Base-by-base conservation (phyloP, 1,140 invertebrate genomes). In the Macrobrachium nipponense region DNA sequence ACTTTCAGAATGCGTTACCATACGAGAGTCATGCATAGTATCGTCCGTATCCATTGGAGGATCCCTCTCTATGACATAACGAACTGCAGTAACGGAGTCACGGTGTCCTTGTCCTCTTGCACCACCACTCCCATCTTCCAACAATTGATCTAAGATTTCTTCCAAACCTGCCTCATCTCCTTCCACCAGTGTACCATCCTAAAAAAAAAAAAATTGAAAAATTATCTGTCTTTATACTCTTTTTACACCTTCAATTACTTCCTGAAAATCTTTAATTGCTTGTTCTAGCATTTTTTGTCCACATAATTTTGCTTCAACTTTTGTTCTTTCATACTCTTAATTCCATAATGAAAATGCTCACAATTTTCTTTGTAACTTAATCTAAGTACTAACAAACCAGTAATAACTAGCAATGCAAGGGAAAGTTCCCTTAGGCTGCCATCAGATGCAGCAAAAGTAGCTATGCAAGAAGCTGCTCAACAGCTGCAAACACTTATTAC, bases 121-220 rank as follows among this genome's bases (percentile, higher is more conserved):
- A 14, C 85, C 80, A 60, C 77, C 68, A 20, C 75, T 85, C 8
- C 86, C 75, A 68, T 93, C 92, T 87, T 95, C 94, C 3, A 95
- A 90, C 68, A 95, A 90, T 62, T 94, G 94, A 90, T 95, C 94
- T 92, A 95, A 93, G 12, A 95, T 94, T 89, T 95, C 94, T 73
- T 95, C 94, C 14, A 95, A 90, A 3, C 92, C 93, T 44, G 89
- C 90, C 84, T 90, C 90, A 81, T 90, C 90, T n/a, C 89, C 89
- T 76, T 90, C 90, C 11, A 75, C 87, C 23, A 88, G 61, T 43
- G 87, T 80, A 5, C 82, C 82, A 76, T 88, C 87, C 87, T 88
- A 62, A 17, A 36, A 62, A 64, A 18, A 58, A 72, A 60, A 6
- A 27, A 51, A 43, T 18, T 12, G 8, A 10, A 36, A 7, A 44